These are phyloP conservation scores for Pseudococcus viburni DNA, from an alignment of 2,888 invertebrate genomes.

Conservation along the genomic window DNA sequence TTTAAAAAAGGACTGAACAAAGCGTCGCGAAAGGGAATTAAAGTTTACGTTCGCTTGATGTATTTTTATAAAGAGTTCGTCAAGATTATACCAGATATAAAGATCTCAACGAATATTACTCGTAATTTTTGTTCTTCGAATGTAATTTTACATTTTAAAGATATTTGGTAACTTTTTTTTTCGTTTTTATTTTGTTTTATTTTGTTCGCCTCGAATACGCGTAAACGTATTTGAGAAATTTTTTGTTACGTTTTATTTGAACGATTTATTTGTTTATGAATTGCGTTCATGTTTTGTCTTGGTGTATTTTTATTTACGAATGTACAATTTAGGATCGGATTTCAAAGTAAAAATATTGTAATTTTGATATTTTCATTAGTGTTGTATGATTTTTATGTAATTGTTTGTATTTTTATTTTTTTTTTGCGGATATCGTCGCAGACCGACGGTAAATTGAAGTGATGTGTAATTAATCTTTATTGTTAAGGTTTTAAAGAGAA, in stretches of 20 bases:
- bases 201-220: constrained; percentile 5
- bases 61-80: constrained; percentile 9
- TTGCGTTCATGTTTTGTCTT: constrained; percentile 18
- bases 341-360: background rate
- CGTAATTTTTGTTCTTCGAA: constrained; percentile 8
- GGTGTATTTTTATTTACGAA: background rate
- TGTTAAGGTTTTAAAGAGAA: constrained; percentile 42
- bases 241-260: constrained; percentile 49
- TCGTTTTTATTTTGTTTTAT: constrained; percentile 56
- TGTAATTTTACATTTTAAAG: constrained; percentile 13
- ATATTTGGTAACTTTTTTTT: constrained; percentile 44
- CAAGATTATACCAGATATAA: constrained; percentile 39
- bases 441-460: background rate
- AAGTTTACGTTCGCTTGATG: background rate
- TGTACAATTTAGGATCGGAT: background rate
- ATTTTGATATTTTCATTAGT: background rate
- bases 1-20: background rate
- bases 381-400: constrained; percentile 30
- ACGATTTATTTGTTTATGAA: constrained; percentile 44
- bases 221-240: background rate
- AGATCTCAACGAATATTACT: constrained; percentile 53
- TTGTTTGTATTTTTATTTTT: background rate
- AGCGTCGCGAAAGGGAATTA: background rate
- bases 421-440: background rate
- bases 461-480: constrained; percentile 17